A percentile compares a stretch with the other conserved stretches of the same genome.
Evolutionary conservation across 2,888 invertebrate genomes (phyloP).

Genomic region (Sceliomorpha sp.): DNA sequence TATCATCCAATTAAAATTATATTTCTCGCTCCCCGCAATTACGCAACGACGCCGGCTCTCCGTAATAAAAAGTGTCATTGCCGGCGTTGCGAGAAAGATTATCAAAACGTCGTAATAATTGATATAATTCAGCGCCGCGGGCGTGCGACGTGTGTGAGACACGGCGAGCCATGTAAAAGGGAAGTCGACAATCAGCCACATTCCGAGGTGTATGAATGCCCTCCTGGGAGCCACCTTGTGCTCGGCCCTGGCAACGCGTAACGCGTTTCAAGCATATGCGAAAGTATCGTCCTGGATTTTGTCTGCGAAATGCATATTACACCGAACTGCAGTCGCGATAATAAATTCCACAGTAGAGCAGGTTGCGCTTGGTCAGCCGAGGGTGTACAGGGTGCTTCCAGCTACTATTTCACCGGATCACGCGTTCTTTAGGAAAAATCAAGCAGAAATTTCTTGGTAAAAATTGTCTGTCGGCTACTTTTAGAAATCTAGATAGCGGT

Average conservation of each 20-base stretch:
- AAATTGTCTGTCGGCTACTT: too few species aligned
- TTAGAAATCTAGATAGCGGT: too few species aligned
- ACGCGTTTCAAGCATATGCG: constrained; percentile 10
- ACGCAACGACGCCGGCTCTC: constrained; percentile 14
- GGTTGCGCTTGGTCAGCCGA: constrained; percentile 24
- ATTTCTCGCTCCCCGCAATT: constrained; percentile 19
- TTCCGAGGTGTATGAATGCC: constrained; percentile 22
- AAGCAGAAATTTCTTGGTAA: too few species aligned
- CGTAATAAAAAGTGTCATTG: constrained; percentile 10
- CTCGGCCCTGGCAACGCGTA: constrained; percentile 1
- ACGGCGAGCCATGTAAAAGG: constrained; percentile 21
- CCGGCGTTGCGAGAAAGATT: neutral
- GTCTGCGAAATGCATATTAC: constrained; percentile 16
- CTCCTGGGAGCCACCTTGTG: neutral
- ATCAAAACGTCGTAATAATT: constrained; percentile 22
- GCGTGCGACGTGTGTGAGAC: constrained; percentile 22
- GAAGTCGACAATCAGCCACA: constrained; percentile 35
- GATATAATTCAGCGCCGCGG: constrained; percentile 16
- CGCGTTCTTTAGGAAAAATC: too few species aligned
- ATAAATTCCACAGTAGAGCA: constrained; percentile 26
- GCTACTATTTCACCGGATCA: too few species aligned
- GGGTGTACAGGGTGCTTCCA: neutral
- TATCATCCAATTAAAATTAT: constrained; percentile 33
- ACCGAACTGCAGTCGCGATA: constrained; percentile 12
- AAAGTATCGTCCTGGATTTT: neutral